Evolutionary conservation across 2,113 vertebrate genomes (phyloP).

Genomic region (Prunella himalayana): DNA sequence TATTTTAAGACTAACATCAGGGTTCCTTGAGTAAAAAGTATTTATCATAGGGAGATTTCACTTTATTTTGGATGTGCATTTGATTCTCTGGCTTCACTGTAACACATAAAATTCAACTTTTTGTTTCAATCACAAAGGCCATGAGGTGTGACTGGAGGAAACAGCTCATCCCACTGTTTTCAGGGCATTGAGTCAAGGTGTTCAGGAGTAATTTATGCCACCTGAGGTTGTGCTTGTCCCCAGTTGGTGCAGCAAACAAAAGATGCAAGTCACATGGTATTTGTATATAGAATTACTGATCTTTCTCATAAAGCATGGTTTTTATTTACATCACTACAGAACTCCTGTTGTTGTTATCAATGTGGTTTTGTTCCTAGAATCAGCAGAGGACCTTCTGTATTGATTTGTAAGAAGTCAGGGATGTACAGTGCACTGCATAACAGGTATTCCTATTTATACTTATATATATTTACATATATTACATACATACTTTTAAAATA

Average conservation of each 20-base stretch:
- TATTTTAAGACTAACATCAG: neutral
- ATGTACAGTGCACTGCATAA: neutral
- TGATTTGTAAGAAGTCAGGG: neutral
- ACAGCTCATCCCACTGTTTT: neutral
- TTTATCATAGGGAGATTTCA: neutral
- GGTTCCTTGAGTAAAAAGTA: neutral
- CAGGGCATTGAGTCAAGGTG: neutral
- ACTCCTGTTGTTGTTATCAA: neutral
- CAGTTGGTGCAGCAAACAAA: accelerated
- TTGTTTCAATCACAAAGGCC: neutral
- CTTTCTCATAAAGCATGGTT: neutral
- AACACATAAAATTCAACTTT: neutral
- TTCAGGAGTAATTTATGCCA: neutral
- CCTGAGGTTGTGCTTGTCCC: neutral
- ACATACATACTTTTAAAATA: neutral
- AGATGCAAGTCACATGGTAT: neutral
- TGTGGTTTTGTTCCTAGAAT: neutral
- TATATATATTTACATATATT: neutral
- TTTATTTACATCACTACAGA: neutral
- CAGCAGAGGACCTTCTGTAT: neutral
- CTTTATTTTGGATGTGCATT: neutral
- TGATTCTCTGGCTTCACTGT: neutral
- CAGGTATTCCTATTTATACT: neutral
- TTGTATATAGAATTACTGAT: neutral
- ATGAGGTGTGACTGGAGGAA: neutral